Evolutionary conservation across 2,888 invertebrate species (phyloP), one percentile per base, ranked within the genome.

Genomic region (Apodemia hepburni): DNA sequence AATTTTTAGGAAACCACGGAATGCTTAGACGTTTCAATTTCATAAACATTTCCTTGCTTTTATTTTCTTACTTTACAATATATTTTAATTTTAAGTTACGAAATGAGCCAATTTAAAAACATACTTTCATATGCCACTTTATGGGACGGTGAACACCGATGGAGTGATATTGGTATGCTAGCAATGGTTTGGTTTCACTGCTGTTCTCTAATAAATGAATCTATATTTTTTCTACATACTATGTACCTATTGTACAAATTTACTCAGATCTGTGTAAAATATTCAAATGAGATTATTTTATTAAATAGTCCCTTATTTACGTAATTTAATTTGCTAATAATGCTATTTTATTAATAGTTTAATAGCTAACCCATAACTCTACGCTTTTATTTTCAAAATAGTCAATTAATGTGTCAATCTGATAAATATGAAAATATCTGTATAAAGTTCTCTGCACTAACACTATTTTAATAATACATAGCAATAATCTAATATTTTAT

Each of bases 161-260:
- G 12, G 35, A 33, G 33, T 12, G 38, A 38, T 38, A 38, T 38
- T 12, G 38, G 27, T 59, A 29, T 15, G 61, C 87, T 84, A 78
- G 79, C 84, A 80, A 91, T 89, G 89, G 84, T 80, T 84, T 84
- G 73, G 90, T 91, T 91, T 91, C 89, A 91, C 85, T 89, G 89
- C 78, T 82, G 86, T 87, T 87, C 86, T 91, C 89, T 87, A 51
- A 83, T 81, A 84, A 87, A 86, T 86, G 87, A 90, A 89, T 88
- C 88, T 90, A 88, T 91, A 91, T 91, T 91, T 91, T 91, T 91
- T 89, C 91, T 90, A 91, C 89, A 87, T 83, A 84, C 87, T 38
- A 87, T 85, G 87, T 86, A 75, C 74, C 74, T 75, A 85, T 87
- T 86, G 85, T 89, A 90, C 86, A 91, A 87, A 89, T 84, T 82